A percentile compares a stretch with the other conserved stretches of the same genome.
Evolutionary conservation across 2,797 vertebrate genomes (phyloP).

Genomic region (Leptodactylus fallax): DNA sequence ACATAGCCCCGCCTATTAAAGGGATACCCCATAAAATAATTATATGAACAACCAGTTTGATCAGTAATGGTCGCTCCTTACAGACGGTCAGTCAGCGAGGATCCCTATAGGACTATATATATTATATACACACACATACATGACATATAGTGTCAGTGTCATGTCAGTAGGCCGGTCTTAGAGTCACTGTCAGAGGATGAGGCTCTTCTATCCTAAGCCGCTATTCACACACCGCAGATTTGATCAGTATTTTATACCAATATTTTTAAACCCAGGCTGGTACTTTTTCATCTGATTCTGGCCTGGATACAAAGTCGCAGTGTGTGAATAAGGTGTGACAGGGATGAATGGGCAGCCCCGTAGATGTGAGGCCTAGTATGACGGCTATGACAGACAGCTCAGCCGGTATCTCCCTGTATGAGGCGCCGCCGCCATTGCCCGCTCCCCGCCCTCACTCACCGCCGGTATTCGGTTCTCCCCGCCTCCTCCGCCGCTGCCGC

Average conservation of each 20-base stretch:
- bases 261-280: too few species aligned
- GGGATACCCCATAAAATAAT: neutral
- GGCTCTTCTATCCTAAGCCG: too few species aligned
- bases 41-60: neutral
- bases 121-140: neutral
- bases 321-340: neutral
- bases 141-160: too few species aligned
- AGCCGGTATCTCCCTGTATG: constrained; percentile 21
- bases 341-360: neutral
- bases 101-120: neutral
- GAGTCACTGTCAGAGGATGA: too few species aligned
- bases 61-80: neutral
- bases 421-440: neutral
- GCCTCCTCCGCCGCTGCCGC: constrained; percentile 59
- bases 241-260: too few species aligned
- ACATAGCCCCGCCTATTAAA: neutral
- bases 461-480: constrained; percentile 23
- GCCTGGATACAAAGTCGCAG: too few species aligned
- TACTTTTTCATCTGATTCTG: too few species aligned
- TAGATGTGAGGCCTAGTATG: neutral
- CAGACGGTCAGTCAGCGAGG: too few species aligned
- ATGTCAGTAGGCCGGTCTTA: too few species aligned
- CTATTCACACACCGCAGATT: neutral
- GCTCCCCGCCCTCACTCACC: neutral
- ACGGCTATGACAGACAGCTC: neutral